Evolutionary conservation across 2,888 invertebrate genomes (phyloP).

Genomic region (Apamea sordens): DNA sequence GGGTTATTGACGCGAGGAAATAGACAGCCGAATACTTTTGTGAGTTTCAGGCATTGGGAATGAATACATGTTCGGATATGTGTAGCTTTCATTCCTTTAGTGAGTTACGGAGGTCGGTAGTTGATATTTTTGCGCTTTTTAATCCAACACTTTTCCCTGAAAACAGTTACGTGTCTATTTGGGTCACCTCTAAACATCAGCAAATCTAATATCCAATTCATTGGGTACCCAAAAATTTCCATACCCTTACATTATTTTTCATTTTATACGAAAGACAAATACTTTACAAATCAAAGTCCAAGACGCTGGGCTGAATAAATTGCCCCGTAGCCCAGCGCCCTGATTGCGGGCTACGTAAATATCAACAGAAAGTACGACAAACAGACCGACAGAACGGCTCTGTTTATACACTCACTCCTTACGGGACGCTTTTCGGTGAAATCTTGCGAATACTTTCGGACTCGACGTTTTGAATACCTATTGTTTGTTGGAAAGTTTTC

Average conservation of each 20-base stretch:
- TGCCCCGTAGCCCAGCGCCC: slow-evolving; percentile 55
- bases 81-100: background rate
- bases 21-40: slow-evolving; percentile 39
- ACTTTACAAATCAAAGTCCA: slow-evolving; percentile 72
- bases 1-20: slow-evolving; percentile 60
- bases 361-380: slow-evolving; percentile 63
- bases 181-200: background rate
- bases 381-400: slow-evolving; percentile 47
- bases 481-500: slow-evolving; percentile 30
- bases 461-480: slow-evolving; percentile 36
- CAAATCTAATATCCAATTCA: background rate
- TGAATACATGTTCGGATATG: background rate
- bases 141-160: background rate
- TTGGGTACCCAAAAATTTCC: slow-evolving; percentile 34
- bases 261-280: slow-evolving; percentile 71
- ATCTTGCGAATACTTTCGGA: slow-evolving; percentile 55
- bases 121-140: background rate
- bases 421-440: slow-evolving; percentile 50
- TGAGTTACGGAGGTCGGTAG: background rate
- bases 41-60: slow-evolving; percentile 20
- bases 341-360: slow-evolving; percentile 67
- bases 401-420: slow-evolving; percentile 60
- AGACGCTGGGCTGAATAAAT: slow-evolving; percentile 73
- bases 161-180: background rate
- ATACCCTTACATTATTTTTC: slow-evolving; percentile 61